phyloP scores from a whole-genome alignment of 2,113 vertebrate genomes.

The Plecturocebus donacophilus region DNA sequence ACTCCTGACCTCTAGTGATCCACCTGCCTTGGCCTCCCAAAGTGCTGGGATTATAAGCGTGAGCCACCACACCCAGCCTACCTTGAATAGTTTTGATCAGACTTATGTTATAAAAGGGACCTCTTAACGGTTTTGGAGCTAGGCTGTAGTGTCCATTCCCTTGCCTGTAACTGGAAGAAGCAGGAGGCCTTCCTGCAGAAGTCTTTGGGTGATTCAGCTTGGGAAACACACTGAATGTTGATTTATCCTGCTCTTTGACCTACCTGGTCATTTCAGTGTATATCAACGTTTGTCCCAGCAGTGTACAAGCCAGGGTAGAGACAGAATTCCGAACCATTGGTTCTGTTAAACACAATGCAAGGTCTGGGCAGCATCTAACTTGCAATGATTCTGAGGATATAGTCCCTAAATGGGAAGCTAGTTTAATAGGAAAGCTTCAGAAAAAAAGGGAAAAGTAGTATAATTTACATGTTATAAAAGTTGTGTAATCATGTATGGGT shows the following conservation, averaged over 20 bases:
- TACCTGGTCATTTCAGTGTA: not conserved
- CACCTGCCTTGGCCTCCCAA: no score
- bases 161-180: not conserved
- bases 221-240: not conserved
- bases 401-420: slow-evolving; percentile 1
- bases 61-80: no score
- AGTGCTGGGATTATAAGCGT: no score
- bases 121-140: not conserved
- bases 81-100: not conserved
- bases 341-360: not conserved
- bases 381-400: slow-evolving; percentile 13
- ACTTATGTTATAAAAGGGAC: not conserved
- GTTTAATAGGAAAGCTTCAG: slow-evolving; percentile 6
- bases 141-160: not conserved
- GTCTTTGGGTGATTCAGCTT: not conserved
- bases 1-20: no score
- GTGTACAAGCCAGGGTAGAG: not conserved
- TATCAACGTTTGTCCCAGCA: not conserved
- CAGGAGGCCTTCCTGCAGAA: not conserved
- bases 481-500: not conserved
- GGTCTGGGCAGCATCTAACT: not conserved
- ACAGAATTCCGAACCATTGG: not conserved
- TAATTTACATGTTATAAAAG: not conserved
- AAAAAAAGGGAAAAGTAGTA: not conserved
- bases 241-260: not conserved